A percentile compares a stretch with the other conserved stretches of the same genome.
phyloP scores from a whole-genome alignment of 2,888 invertebrate genomes.

The Therioaphis trifolii region DNA sequence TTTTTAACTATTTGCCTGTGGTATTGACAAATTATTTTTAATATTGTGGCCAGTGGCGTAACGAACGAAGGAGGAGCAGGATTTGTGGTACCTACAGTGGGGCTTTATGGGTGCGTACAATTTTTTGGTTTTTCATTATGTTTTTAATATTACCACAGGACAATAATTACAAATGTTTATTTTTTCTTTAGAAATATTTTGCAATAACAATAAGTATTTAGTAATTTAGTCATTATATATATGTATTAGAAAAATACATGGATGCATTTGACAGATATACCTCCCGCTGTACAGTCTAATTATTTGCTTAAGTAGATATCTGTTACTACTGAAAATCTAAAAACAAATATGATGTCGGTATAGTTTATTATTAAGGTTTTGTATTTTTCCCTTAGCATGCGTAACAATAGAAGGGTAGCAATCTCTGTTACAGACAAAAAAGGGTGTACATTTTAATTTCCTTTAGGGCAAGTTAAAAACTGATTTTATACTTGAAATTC shows the following conservation, averaged over 20 bases:
- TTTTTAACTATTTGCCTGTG: too few species aligned
- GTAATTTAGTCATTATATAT: background rate
- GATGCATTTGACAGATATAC: slow-evolving; percentile 55
- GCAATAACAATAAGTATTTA: background rate
- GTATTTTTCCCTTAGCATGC: slow-evolving; percentile 1
- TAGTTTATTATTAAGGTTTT: slow-evolving; percentile 9
- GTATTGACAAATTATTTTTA: too few species aligned
- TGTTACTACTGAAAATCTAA: slow-evolving; percentile 16
- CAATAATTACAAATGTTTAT: too few species aligned
- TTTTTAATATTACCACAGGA: too few species aligned
- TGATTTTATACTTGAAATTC: slow-evolving; percentile 23
- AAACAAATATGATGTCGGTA: slow-evolving; percentile 25
- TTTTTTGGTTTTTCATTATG: too few species aligned
- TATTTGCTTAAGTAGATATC: slow-evolving; percentile 60
- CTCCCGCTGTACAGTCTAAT: slow-evolving; percentile 61
- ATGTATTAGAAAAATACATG: slow-evolving; percentile 21
- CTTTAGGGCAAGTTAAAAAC: slow-evolving; percentile 52
- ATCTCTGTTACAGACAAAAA: slow-evolving; percentile 52
- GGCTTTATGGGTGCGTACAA: too few species aligned
- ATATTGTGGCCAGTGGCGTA: too few species aligned
- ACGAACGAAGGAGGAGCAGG: too few species aligned
- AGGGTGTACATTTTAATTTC: slow-evolving; percentile 52
- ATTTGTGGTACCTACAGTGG: too few species aligned
- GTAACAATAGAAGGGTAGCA: slow-evolving; percentile 49
- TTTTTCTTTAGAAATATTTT: too few species aligned